A percentile compares a stretch with the other conserved stretches of the same genome.
phyloP scores from a whole-genome alignment of 2,797 vertebrate species.

The Toxotes lorentzi region DNA sequence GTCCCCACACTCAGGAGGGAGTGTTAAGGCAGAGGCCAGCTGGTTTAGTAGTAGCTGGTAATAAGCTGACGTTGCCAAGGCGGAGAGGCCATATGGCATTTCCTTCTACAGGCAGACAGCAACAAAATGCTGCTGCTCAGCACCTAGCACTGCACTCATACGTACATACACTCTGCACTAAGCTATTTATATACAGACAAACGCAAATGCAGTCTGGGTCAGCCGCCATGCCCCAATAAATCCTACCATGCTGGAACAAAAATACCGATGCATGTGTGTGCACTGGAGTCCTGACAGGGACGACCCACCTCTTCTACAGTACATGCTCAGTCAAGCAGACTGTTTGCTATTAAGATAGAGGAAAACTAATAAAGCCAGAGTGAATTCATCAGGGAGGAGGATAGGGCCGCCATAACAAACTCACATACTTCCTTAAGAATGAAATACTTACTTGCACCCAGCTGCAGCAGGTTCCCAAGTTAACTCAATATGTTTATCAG shows the following conservation, averaged over 20 bases:
- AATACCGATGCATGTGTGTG: slow-evolving; percentile 42
- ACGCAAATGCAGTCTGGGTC: slow-evolving; percentile 69
- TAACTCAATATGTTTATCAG: neutral
- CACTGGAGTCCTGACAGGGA: slow-evolving; percentile 15
- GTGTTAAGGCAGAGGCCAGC: slow-evolving; percentile 32
- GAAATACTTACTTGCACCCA: too few relatives aligned
- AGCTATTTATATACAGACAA: slow-evolving; percentile 76
- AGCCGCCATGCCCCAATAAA: slow-evolving; percentile 28
- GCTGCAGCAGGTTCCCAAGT: neutral
- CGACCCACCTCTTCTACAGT: neutral
- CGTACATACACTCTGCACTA: slow-evolving; percentile 40
- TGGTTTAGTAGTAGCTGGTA: slow-evolving; percentile 52
- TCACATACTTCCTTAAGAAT: too few relatives aligned
- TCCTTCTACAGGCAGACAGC: slow-evolving; percentile 69
- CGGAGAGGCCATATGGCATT: slow-evolving; percentile 63
- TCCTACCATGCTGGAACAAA: slow-evolving; percentile 33
- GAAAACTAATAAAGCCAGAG: neutral
- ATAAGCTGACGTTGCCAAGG: slow-evolving; percentile 47
- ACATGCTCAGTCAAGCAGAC: neutral
- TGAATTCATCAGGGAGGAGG: too few relatives aligned
- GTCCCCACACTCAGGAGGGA: neutral
- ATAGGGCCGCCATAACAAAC: too few relatives aligned
- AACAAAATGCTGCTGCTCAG: slow-evolving; percentile 72
- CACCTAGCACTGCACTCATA: slow-evolving; percentile 52
- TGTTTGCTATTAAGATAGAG: neutral